Percentiles rank a stretch among this genome's conserved stretches.
Conservation (phyloP, 2,113 vertebrate genomes). For the Reinhardtius hippoglossoides region DNA sequence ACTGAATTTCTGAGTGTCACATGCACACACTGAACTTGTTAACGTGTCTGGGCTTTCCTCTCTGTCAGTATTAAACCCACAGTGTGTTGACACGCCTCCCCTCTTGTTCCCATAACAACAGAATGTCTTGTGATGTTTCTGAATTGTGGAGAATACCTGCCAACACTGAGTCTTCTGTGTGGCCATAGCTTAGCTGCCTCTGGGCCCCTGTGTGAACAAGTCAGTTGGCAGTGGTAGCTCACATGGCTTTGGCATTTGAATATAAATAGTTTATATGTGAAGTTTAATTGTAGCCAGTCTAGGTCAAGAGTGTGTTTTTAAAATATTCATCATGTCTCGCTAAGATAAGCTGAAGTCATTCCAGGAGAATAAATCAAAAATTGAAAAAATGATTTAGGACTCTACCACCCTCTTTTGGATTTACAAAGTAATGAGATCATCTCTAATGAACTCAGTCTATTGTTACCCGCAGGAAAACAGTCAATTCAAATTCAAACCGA, state of each 20-base stretch:
- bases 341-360: conserved; percentile 35
- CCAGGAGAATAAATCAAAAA: conserved; percentile 3
- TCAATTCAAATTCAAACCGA: background rate
- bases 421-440: background rate
- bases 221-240: conserved; percentile 4
- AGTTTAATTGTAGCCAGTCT: conserved; percentile 23
- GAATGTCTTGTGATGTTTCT: background rate
- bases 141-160: conserved; percentile 3
- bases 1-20: background rate
- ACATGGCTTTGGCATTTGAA: conserved; percentile 27
- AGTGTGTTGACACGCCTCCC: background rate
- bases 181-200: background rate
- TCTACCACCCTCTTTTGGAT: conserved; percentile 43
- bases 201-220: background rate
- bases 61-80: conserved; percentile 5
- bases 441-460: background rate
- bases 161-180: background rate
- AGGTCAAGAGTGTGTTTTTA: conserved; percentile 31
- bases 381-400: background rate
- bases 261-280: conserved; percentile 10
- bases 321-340: conserved; percentile 10
- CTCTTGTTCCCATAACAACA: conserved; percentile 38
- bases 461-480: background rate
- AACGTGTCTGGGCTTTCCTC: background rate
- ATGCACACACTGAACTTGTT: background rate